Conservation (phyloP, 2,888 invertebrate species). For the Hydraecia micacea region DNA sequence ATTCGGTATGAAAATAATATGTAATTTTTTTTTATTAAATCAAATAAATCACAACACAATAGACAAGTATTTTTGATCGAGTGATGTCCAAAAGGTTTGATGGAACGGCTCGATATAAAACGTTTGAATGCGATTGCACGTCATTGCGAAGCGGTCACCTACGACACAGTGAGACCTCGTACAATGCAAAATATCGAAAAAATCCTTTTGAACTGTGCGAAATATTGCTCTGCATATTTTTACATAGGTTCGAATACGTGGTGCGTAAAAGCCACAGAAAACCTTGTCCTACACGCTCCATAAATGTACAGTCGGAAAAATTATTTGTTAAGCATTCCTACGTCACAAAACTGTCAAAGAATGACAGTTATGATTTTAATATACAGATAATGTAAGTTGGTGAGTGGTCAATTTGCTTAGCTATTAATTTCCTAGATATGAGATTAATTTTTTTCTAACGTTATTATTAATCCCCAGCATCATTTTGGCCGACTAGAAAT, state of each 20-base stretch:
- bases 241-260: too few species aligned
- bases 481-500: neutral
- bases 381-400: too few species aligned
- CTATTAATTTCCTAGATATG: neutral
- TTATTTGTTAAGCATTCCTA: too few species aligned
- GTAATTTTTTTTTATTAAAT: too few species aligned
- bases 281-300: too few species aligned
- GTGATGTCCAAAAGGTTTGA: neutral
- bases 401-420: neutral
- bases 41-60: too few species aligned
- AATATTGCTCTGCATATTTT: neutral
- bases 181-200: neutral
- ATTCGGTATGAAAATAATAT: too few species aligned
- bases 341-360: neutral
- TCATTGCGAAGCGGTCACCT: neutral
- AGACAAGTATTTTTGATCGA: neutral
- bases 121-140: conserved; percentile 2
- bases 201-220: neutral
- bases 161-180: neutral
- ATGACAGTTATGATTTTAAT: neutral
- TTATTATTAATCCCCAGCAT: neutral
- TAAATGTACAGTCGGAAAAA: too few species aligned
- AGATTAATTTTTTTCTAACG: neutral
- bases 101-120: neutral
- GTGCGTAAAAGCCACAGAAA: neutral